phyloP scores from a whole-genome alignment of 2,113 vertebrate species.

The Oryzias javanicus region DNA sequence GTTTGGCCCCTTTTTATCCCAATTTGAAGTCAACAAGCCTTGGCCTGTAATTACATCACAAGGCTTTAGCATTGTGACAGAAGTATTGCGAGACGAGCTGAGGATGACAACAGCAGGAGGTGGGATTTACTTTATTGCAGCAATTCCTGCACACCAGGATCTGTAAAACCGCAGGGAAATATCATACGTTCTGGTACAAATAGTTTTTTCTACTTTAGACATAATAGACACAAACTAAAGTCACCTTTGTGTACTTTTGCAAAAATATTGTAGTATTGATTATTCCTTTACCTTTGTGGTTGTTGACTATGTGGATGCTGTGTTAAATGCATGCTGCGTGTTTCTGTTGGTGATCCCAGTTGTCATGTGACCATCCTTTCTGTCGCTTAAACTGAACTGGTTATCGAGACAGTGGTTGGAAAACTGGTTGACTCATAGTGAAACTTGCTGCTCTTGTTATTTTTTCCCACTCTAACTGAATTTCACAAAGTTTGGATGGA shows the following conservation, averaged over 20 bases:
- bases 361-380: conserved; percentile 1
- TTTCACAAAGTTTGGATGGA: conserved; percentile 16
- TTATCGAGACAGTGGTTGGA: neutral
- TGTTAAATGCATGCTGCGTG: neutral
- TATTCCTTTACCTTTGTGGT: neutral
- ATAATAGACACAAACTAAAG: neutral
- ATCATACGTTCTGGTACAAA: conserved; percentile 1
- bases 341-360: neutral
- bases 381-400: neutral
- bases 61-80: conserved; percentile 43
- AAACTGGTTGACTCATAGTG: conserved; percentile 21
- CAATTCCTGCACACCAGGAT: conserved; percentile 26
- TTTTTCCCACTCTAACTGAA: neutral
- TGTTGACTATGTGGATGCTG: neutral
- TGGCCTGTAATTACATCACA: conserved; percentile 77
- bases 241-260: neutral
- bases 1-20: conserved; percentile 60
- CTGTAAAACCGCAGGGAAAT: conserved; percentile 24
- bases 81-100: conserved; percentile 29
- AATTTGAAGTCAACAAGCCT: conserved; percentile 71
- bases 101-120: conserved; percentile 20
- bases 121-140: conserved; percentile 49
- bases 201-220: conserved; percentile 1
- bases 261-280: neutral
- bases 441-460: conserved; percentile 17